Conservation (phyloP, 30 jellyfish, hydroid and myxozoan species). For the Sanderia malayensis region DNA sequence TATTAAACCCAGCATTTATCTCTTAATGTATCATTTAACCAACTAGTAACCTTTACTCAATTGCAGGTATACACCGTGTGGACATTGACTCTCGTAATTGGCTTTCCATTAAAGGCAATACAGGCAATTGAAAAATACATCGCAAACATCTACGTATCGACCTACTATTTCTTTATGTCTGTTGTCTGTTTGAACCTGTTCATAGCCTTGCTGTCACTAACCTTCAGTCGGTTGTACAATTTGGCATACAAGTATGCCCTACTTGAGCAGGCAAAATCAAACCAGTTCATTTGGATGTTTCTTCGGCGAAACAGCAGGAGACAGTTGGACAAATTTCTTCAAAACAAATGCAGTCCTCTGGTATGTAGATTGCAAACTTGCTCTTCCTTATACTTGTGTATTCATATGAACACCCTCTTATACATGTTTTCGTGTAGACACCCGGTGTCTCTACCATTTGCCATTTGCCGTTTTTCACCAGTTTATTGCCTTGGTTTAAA, state of each 20-base stretch:
- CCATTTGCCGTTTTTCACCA: no score
- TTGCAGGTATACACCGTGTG: constrained; percentile 48
- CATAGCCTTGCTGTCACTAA: constrained; percentile 50
- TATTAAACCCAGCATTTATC: neutral
- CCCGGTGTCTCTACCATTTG: no score
- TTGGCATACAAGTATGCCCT: constrained; percentile 35
- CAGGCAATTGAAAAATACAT: constrained; percentile 4
- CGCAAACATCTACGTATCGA: constrained; percentile 7
- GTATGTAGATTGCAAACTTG: no score
- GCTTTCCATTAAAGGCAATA: constrained; percentile 41
- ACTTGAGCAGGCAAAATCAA: constrained; percentile 30
- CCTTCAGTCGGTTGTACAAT: constrained; percentile 30
- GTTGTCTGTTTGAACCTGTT: constrained; percentile 41
- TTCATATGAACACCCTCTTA: no score
- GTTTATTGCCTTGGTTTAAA: no score
- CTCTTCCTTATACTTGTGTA: no score
- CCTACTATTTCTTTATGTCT: constrained; percentile 44
- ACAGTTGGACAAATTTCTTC: neutral
- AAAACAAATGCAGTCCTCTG: constrained; percentile 37
- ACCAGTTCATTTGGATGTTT: neutral
- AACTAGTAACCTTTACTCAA: neutral
- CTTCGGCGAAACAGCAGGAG: neutral
- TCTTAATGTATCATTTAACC: neutral
- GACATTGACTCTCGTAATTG: constrained; percentile 52
- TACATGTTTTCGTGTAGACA: no score